Conservation (phyloP, 2,888 invertebrate species). For the Muscina levida region DNA sequence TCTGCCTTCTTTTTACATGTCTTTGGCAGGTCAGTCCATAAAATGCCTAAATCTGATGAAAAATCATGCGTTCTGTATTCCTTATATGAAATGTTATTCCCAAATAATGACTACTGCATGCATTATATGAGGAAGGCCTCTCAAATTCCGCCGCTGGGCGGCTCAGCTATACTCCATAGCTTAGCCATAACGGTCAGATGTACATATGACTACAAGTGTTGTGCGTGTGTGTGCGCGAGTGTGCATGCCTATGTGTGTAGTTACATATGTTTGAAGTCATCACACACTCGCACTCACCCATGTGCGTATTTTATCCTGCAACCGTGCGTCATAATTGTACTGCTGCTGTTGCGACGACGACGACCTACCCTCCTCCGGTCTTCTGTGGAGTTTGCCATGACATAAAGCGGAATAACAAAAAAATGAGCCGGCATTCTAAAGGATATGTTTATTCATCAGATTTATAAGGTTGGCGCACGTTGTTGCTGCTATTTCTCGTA, state of each 20-base stretch:
- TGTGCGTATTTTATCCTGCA: slow-evolving; percentile 25
- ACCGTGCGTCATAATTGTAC: slow-evolving; percentile 23
- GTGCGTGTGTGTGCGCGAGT: neutral
- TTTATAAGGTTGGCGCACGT: slow-evolving; percentile 49
- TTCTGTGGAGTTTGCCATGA: neutral
- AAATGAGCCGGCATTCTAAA: neutral
- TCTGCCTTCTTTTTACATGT: no score
- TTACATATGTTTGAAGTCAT: slow-evolving; percentile 61
- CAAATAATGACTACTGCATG: no score
- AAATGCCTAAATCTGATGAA: no score
- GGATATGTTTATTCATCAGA: slow-evolving; percentile 63
- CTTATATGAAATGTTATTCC: no score
- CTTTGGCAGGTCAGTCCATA: no score
- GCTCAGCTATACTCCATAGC: no score
- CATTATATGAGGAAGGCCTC: no score
- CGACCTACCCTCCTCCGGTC: neutral
- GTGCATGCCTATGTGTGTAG: neutral
- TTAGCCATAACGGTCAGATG: no score
- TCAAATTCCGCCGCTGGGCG: no score
- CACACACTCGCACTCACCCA: slow-evolving; percentile 6
- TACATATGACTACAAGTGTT: neutral
- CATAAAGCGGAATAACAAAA: neutral
- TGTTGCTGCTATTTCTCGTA: slow-evolving; percentile 17
- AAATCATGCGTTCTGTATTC: no score
- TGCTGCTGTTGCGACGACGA: neutral